Percentiles rank a stretch among this genome's conserved stretches.
Conservation (phyloP, 2,888 invertebrate genomes). For the Ametastegia equiseti region DNA sequence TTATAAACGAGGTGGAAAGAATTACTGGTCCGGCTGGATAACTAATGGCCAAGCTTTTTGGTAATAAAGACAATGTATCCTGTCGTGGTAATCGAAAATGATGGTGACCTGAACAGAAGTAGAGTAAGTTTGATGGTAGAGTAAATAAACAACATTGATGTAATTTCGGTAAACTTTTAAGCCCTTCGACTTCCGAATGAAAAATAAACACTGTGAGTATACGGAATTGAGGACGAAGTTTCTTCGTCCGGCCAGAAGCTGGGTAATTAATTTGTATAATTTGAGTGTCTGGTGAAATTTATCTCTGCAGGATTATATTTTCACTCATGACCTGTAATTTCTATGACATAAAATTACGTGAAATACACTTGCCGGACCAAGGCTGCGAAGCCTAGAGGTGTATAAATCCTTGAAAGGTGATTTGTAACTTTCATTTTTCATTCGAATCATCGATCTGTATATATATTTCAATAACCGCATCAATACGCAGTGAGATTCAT, state of each 20-base stretch:
- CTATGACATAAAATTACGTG: constrained; percentile 15
- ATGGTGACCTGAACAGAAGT: background rate
- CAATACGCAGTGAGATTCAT: constrained; percentile 17
- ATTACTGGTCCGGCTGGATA: background rate
- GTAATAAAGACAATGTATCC: background rate
- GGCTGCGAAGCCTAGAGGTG: background rate
- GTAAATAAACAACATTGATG: background rate
- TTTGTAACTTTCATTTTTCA: constrained; percentile 5
- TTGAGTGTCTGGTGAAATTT: constrained; percentile 11
- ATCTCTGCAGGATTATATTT: background rate
- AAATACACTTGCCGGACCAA: constrained; percentile 9
- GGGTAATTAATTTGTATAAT: constrained; percentile 1
- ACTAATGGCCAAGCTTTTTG: too few relatives aligned
- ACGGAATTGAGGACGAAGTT: background rate
- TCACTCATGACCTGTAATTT: background rate
- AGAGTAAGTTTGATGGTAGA: background rate
- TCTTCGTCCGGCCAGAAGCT: background rate
- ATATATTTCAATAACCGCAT: constrained; percentile 2
- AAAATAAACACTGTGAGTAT: background rate
- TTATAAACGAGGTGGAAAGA: background rate
- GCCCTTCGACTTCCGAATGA: background rate
- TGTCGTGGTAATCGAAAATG: background rate
- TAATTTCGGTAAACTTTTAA: background rate
- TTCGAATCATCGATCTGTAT: background rate
- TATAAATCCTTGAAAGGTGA: background rate